These are phyloP conservation scores for Drepana falcataria DNA, from an alignment of 2,888 invertebrate genomes.

Conservation along the genomic window DNA sequence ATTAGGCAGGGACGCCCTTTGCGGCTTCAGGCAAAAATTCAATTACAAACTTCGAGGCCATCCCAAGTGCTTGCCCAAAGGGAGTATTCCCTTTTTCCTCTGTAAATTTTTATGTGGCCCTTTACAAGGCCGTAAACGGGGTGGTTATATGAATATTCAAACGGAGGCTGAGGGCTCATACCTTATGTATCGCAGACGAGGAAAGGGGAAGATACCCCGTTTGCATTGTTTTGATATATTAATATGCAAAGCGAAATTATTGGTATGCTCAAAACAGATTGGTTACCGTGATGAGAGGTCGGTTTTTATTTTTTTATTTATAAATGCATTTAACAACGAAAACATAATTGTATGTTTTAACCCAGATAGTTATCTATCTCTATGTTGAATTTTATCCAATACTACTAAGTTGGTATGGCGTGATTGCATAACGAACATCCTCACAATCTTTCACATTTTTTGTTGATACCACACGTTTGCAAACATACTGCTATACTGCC, in stretches of 20 bases:
- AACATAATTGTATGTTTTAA: no score
- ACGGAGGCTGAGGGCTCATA: slow-evolving; percentile 41
- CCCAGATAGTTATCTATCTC: no score
- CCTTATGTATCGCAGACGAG: slow-evolving; percentile 48
- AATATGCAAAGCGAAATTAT: slow-evolving; percentile 16
- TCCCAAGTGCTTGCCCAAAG: slow-evolving; percentile 73
- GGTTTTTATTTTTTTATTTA: not conserved
- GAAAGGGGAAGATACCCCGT: slow-evolving; percentile 21
- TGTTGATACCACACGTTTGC: no score
- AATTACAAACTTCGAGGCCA: slow-evolving; percentile 74
- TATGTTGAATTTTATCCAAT: no score
- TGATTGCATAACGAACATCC: no score
- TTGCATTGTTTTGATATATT: slow-evolving; percentile 31
- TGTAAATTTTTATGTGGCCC: slow-evolving; percentile 75
- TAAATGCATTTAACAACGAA: no score
- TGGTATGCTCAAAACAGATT: not conserved
- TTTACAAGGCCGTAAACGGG: slow-evolving; percentile 75
- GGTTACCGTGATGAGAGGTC: not conserved
- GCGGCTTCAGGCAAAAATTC: slow-evolving; percentile 77
- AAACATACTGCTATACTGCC: no score
- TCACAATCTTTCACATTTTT: no score
- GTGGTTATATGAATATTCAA: slow-evolving; percentile 75
- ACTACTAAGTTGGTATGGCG: no score
- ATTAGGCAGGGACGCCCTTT: slow-evolving; percentile 75
- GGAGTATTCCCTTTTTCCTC: slow-evolving; percentile 59